These are phyloP conservation scores for Drosophila orena DNA, from an alignment of 1,140 invertebrate species.

Conservation along the genomic window DNA sequence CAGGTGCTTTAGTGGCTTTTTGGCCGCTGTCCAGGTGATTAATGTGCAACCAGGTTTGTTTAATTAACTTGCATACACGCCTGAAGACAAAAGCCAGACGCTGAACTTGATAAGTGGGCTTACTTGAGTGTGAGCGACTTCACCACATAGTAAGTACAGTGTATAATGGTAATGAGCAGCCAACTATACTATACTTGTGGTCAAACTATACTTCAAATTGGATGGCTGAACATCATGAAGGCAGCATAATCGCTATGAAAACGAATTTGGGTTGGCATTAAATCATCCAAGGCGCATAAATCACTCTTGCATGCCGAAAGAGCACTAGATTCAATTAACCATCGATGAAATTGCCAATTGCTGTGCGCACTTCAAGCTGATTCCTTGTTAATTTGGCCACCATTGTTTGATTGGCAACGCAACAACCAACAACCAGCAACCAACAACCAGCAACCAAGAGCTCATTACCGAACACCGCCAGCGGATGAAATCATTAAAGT, in stretches of 20 bases:
- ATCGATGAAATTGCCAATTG: constrained; percentile 21
- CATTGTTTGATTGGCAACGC: constrained; percentile 15
- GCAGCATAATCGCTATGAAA: background rate
- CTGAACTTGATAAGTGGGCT: background rate
- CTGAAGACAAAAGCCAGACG: constrained; percentile 22
- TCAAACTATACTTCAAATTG: too few relatives aligned
- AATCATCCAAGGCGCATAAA: background rate
- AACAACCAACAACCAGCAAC: constrained; percentile 12
- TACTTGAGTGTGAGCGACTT: background rate
- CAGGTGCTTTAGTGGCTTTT: constrained; percentile 26
- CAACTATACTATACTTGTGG: background rate
- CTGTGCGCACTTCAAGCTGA: constrained; percentile 6
- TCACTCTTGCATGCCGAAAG: too few relatives aligned
- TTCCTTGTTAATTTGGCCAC: constrained; percentile 21
- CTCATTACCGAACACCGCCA: constrained; percentile 23
- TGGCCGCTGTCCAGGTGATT: constrained; percentile 70
- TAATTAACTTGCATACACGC: constrained; percentile 72
- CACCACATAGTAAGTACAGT: background rate
- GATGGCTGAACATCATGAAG: background rate
- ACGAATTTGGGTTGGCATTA: background rate
- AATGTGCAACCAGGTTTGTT: constrained; percentile 70
- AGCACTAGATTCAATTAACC: constrained; percentile 25
- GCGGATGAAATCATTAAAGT: constrained; percentile 10
- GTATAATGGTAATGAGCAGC: background rate
- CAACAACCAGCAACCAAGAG: constrained; percentile 14